Evolutionary conservation across 2,797 vertebrate genomes (phyloP).

Genomic region (Falco biarmicus): DNA sequence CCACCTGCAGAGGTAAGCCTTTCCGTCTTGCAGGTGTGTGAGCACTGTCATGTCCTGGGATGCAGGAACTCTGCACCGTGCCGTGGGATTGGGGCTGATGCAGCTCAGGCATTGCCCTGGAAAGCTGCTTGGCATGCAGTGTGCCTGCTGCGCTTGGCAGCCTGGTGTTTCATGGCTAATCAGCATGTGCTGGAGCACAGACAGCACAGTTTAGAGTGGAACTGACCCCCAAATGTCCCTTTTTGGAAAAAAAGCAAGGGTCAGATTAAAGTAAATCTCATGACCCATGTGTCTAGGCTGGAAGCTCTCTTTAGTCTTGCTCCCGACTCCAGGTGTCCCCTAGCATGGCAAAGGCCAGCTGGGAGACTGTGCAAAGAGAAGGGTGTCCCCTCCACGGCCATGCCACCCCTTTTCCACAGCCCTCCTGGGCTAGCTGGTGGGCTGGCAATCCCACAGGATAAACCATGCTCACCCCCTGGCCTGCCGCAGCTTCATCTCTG

Average conservation of each 20-base stretch:
- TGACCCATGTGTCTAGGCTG: rapidly evolving
- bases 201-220: background rate
- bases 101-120: background rate
- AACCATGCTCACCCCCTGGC: rapidly evolving
- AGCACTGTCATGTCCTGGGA: background rate
- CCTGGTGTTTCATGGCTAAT: background rate
- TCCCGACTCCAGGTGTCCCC: background rate
- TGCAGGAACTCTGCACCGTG: rapidly evolving
- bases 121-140: conserved; percentile 38
- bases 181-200: conserved; percentile 19
- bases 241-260: background rate
- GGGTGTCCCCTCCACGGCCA: background rate
- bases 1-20: background rate
- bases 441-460: rapidly evolving
- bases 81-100: background rate
- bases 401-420: background rate
- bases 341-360: background rate
- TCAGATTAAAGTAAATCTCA: background rate
- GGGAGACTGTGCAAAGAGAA: background rate
- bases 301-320: background rate
- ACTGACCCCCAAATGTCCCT: conserved; percentile 8
- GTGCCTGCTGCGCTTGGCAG: conserved; percentile 31
- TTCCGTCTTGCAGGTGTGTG: background rate
- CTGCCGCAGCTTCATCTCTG: background rate
- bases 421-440: background rate